Conservation (phyloP, 1,140 invertebrate genomes). For the Anthonomus grandis region DNA sequence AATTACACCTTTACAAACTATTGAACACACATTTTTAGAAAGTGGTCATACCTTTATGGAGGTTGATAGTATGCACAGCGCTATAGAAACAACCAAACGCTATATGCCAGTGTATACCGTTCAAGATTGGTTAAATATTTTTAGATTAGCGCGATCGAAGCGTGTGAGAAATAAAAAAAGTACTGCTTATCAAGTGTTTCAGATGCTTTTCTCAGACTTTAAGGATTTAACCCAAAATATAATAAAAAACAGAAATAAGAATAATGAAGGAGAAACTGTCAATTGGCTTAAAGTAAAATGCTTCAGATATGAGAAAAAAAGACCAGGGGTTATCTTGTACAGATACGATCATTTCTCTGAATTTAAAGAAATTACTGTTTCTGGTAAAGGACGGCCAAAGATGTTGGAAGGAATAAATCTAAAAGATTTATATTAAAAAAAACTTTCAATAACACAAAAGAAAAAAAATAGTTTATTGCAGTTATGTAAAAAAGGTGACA, state of each 20-base stretch:
- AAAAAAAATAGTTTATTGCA: neutral
- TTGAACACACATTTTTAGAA: conserved; percentile 19
- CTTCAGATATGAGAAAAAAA: conserved; percentile 11
- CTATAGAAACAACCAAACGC: conserved; percentile 11
- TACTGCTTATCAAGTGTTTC: conserved; percentile 7
- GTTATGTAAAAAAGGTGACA: neutral
- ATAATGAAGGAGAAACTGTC: neutral
- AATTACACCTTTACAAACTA: too few species aligned
- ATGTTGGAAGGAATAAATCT: neutral
- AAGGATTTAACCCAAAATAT: neutral
- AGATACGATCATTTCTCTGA: conserved; percentile 12
- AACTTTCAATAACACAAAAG: neutral
- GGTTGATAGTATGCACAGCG: conserved; percentile 9
- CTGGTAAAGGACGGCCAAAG: neutral
- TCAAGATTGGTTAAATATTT: conserved; percentile 19
- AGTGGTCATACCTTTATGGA: conserved; percentile 8
- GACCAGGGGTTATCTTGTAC: conserved; percentile 15
- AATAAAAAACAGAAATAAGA: conserved; percentile 1
- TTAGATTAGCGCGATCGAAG: neutral
- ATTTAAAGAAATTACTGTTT: conserved; percentile 5
- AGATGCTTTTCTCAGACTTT: conserved; percentile 10
- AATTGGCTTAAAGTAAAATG: conserved; percentile 20
- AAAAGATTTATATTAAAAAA: too few species aligned
- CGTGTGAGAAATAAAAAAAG: conserved; percentile 12
- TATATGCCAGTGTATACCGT: conserved; percentile 15